These are phyloP conservation scores for Strigops habroptila DNA, from an alignment of 2,113 vertebrate genomes.

Conservation along the genomic window DNA sequence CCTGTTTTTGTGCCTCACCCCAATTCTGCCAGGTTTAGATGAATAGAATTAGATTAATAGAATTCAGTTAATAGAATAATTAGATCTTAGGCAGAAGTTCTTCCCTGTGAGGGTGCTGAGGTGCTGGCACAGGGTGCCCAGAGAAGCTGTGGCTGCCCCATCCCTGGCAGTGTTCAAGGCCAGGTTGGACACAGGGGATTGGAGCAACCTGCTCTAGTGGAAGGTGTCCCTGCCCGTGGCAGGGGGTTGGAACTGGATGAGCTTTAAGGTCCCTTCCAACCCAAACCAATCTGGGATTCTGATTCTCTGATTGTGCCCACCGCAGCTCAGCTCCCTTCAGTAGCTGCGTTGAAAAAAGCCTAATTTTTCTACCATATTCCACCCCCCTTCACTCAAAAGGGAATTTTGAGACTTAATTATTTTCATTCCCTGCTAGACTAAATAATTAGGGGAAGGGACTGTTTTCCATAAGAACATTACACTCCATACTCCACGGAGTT, in stretches of 20 bases:
- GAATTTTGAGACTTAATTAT: slow-evolving; percentile 65
- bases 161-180: neutral
- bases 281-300: neutral
- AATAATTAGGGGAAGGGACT: slow-evolving; percentile 66
- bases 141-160: neutral
- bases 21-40: neutral
- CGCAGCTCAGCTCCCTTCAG: neutral
- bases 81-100: neutral
- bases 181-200: neutral
- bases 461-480: slow-evolving; percentile 60
- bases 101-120: neutral
- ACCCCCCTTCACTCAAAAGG: neutral
- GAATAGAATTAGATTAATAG: neutral
- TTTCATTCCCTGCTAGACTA: slow-evolving; percentile 71
- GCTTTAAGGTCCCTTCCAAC: neutral
- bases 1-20: neutral
- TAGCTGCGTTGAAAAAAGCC: slow-evolving; percentile 10
- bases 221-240: neutral
- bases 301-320: neutral
- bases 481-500: slow-evolving; percentile 31
- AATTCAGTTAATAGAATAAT: neutral
- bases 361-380: neutral
- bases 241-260: neutral
- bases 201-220: neutral
- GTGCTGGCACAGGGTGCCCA: neutral